A percentile compares a stretch with the other conserved stretches of the same genome.
Conservation (phyloP, 2,888 invertebrate genomes). For the Heteropelma amictum region DNA sequence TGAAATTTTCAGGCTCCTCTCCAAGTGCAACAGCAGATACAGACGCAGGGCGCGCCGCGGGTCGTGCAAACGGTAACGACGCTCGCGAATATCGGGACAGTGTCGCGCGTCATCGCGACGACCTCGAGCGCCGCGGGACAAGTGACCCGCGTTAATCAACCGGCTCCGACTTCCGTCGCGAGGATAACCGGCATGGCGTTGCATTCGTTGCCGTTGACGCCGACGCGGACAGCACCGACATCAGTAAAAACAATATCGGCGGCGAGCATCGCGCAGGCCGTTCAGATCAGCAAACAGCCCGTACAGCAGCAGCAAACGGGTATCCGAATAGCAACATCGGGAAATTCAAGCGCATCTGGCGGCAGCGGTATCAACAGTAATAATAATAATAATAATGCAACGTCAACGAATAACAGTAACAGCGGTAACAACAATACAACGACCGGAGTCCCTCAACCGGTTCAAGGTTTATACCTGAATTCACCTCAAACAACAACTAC, state of each 20-base stretch:
- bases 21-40: constrained; percentile 64
- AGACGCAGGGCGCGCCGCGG: constrained; percentile 65
- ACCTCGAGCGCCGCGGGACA: constrained; percentile 69
- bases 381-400: constrained; percentile 43
- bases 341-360: constrained; percentile 44
- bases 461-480: constrained; percentile 71
- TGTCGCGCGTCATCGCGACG: constrained; percentile 73
- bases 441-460: constrained; percentile 63
- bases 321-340: constrained; percentile 58
- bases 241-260: constrained; percentile 70
- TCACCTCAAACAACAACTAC: constrained; percentile 69
- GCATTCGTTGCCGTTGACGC: constrained; percentile 71
- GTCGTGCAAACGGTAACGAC: constrained; percentile 75
- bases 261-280: constrained; percentile 69
- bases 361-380: constrained; percentile 41
- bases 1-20: constrained; percentile 6
- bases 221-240: constrained; percentile 68
- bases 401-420: constrained; percentile 46
- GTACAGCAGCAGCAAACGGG: constrained; percentile 52
- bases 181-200: constrained; percentile 74
- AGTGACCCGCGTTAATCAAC: constrained; percentile 69
- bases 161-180: constrained; percentile 71
- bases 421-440: constrained; percentile 61
- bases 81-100: constrained; percentile 70
- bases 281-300: constrained; percentile 70